Conservation (phyloP, 2,113 vertebrate genomes). For the Neotragus pygmaeus region DNA sequence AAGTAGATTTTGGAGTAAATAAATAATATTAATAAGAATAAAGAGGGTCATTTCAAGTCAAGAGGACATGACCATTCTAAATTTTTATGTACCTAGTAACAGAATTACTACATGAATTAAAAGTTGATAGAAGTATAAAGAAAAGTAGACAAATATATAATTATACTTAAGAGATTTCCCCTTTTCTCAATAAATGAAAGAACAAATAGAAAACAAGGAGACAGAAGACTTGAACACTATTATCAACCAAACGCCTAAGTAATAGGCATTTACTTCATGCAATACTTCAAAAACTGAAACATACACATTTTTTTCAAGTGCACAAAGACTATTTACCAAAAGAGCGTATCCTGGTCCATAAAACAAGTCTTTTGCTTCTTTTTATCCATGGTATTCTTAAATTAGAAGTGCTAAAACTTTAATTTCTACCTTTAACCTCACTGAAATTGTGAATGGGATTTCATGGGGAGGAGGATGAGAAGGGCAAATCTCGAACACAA, state of each 20-base stretch:
- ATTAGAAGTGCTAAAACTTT: background rate
- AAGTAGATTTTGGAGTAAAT: conserved; percentile 2
- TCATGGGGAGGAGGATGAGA: background rate
- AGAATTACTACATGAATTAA: conserved; percentile 25
- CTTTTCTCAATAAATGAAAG: background rate
- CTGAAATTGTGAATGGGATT: background rate
- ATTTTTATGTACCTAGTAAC: background rate
- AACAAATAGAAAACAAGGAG: background rate
- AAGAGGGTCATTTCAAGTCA: conserved; percentile 20
- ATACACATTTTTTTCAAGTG: background rate
- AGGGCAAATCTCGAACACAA: background rate
- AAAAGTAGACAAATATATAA: background rate
- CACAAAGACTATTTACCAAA: background rate
- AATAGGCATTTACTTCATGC: background rate
- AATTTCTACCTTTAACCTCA: background rate
- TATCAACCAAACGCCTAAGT: background rate
- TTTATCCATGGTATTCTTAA: background rate
- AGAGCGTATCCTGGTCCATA: background rate
- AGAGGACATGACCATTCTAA: background rate
- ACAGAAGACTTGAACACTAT: background rate
- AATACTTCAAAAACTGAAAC: background rate
- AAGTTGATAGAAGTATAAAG: background rate
- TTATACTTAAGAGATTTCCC: background rate
- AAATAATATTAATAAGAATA: background rate
- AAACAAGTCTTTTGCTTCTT: background rate